Base-by-base conservation (phyloP, 2,888 invertebrate genomes). In the Nemurella pictetii region DNA sequence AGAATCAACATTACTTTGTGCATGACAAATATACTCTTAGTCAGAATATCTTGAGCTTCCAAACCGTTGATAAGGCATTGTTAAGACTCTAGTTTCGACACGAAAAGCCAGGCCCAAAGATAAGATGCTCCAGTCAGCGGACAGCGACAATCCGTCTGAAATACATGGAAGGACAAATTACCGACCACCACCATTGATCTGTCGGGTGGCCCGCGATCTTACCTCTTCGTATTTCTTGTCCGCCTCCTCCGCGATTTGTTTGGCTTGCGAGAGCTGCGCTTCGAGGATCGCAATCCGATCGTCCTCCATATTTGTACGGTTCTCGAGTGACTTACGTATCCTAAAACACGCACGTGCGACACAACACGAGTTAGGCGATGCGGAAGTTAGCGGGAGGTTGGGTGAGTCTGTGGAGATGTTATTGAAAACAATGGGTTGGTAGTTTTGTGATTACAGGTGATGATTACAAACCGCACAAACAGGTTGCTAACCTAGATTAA, bases 201-300 rank as follows among this genome's bases (percentile, higher is more conserved):
- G 2, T 20, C 55, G 20, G 20, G 55, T 55, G 55, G 55, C 20
- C 9, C 55, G 3, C 9, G 20, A 55, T 74, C 89, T 90, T 93
- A 99, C 99, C 99, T 99, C 99, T 95, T 99, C 99, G 92, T 99
- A 99, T 96, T 99, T 99, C 93, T 98, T 97, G 94, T 99, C 99
- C 89, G 99, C 98, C 93, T 99, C 99, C 93, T 99, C 99, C 88
- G 99, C 99, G 93, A 99, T 99, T 92, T 97, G 95, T 94, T 99
- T 99, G 91, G 99, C 99, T 93, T 99, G 99, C 89, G 98, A 94
- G 91, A 99, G 95, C 92, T 99, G 99, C 89, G 96, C 96, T 92
- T 99, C 99, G 93, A 99, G 94, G 90, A 97, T 95, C 91, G 97
- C 96, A 92, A 99, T 98, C 91, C 99, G 95, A 92, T 99, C 99